Conservation (phyloP, 1,140 invertebrate genomes). For the Calliopsis andreniformis region DNA sequence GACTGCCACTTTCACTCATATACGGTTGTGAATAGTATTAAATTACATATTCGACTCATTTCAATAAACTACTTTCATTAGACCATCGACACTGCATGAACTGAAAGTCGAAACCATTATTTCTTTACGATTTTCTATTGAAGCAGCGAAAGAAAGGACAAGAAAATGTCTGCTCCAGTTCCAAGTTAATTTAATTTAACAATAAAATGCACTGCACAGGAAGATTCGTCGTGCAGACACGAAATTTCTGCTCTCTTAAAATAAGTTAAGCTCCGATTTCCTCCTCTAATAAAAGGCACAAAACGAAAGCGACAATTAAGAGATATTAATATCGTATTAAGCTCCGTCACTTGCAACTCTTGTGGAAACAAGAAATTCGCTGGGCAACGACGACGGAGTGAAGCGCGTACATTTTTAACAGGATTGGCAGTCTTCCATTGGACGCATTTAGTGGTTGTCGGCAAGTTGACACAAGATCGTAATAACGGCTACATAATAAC, state of each 20-base stretch:
- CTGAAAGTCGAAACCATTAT: too few relatives aligned
- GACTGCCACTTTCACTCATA: too few relatives aligned
- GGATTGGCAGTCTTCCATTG: constrained; percentile 28
- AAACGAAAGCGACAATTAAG: not conserved
- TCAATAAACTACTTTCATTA: too few relatives aligned
- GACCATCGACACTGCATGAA: too few relatives aligned
- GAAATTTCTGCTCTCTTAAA: not conserved
- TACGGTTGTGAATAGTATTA: too few relatives aligned
- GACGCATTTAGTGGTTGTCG: constrained; percentile 22
- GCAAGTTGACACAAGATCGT: constrained; percentile 10
- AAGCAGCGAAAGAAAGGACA: too few relatives aligned
- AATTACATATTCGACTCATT: too few relatives aligned
- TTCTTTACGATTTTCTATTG: too few relatives aligned
- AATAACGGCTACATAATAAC: constrained; percentile 50
- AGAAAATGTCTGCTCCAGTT: too few relatives aligned
- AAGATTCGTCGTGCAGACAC: not conserved
- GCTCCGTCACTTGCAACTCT: not conserved
- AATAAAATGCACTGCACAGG: too few relatives aligned
- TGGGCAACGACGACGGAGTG: not conserved
- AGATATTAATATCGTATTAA: not conserved
- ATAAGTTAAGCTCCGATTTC: not conserved
- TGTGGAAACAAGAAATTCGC: constrained; percentile 1
- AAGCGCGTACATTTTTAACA: constrained; percentile 4
- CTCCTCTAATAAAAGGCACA: not conserved
- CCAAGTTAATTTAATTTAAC: too few relatives aligned